A percentile compares a stretch with the other conserved stretches of the same genome.
These are phyloP conservation scores for Poliocrania exsul DNA, from an alignment of 2,797 vertebrate genomes.

Conservation along the genomic window DNA sequence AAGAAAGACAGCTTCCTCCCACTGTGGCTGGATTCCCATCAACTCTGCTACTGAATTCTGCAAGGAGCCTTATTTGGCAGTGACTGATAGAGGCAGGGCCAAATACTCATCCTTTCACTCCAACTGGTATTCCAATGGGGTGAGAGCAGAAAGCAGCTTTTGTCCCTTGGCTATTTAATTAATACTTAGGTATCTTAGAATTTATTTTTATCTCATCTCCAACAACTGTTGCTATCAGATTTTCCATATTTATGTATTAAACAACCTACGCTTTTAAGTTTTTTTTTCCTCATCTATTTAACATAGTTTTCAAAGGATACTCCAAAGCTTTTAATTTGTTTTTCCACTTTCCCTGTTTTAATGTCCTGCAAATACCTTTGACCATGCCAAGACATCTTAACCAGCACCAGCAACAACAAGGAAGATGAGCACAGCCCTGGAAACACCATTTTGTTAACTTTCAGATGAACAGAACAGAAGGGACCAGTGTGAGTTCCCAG, in stretches of 20 bases:
- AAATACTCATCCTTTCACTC: constrained; percentile 26
- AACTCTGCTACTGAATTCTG: constrained; percentile 17
- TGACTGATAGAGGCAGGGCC: neutral
- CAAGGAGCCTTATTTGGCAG: constrained; percentile 13
- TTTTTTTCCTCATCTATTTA: constrained; percentile 31
- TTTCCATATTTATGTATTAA: constrained; percentile 66
- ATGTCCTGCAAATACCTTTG: constrained; percentile 56
- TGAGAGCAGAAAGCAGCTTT: neutral
- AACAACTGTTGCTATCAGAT: constrained; percentile 12
- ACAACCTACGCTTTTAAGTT: constrained; percentile 52
- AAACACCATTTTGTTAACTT: constrained; percentile 12
- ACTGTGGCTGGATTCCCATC: constrained; percentile 3
- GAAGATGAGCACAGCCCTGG: neutral
- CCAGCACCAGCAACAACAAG: constrained; percentile 39
- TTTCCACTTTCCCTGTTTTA: constrained; percentile 64
- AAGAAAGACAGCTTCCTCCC: neutral
- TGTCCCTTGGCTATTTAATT: constrained; percentile 9
- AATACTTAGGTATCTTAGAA: constrained; percentile 32
- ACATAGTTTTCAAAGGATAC: constrained; percentile 40
- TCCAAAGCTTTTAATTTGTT: constrained; percentile 53
- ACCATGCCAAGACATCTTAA: constrained; percentile 39
- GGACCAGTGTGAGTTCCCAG: neutral
- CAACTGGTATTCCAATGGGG: neutral
- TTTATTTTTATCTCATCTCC: constrained; percentile 51
- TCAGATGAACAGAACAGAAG: neutral